Conservation (phyloP, 64 coral and sea anemone genomes). For the Exaiptasia diaphana region DNA sequence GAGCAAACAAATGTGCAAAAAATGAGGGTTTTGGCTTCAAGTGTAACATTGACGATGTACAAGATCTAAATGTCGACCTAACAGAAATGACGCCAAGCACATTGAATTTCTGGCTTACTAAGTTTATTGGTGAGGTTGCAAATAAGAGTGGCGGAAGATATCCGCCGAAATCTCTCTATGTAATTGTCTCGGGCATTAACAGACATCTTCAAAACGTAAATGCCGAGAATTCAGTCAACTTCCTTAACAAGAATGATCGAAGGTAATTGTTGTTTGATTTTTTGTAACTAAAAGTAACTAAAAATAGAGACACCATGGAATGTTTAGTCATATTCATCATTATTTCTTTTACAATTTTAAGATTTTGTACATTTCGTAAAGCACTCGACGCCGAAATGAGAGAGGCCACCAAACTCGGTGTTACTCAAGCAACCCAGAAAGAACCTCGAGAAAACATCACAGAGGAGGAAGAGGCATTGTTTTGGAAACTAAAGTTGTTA, state of each 20-base stretch:
- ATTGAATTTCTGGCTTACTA: background rate
- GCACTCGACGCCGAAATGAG: constrained; percentile 13
- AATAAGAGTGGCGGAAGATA: background rate
- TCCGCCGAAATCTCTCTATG: background rate
- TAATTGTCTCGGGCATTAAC: background rate
- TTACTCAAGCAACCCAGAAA: background rate
- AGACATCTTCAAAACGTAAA: background rate
- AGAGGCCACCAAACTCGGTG: background rate
- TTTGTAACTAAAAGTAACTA: no score
- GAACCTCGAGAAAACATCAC: background rate
- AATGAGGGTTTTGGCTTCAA: background rate
- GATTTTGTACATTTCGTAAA: constrained; percentile 28
- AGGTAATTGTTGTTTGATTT: no score
- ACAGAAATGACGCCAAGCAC: background rate
- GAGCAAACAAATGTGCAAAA: background rate
- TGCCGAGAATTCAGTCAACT: background rate
- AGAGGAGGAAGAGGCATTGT: background rate
- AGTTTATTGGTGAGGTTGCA: background rate
- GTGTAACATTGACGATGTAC: background rate
- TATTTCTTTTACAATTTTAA: constrained; percentile 16
- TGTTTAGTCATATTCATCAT: no score
- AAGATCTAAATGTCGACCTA: background rate
- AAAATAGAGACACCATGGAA: no score
- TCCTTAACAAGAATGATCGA: background rate
- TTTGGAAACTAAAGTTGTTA: constrained; percentile 2